phyloP scores from a whole-genome alignment of 1,140 invertebrate species.

The Sycophaga agraensis region DNA sequence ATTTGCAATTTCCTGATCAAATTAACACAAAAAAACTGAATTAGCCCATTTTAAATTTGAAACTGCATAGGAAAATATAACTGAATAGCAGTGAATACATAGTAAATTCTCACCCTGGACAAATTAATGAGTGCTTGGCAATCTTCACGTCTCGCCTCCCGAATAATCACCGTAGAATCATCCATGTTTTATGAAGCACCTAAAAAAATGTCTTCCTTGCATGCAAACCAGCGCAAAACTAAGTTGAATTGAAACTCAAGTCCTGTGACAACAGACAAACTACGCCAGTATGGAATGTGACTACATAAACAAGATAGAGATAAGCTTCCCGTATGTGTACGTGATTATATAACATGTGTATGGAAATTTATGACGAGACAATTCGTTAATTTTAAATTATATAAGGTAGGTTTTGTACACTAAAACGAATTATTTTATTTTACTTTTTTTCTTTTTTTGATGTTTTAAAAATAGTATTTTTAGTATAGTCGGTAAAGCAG shows the following conservation, averaged over 20 bases:
- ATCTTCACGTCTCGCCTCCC: slow-evolving; percentile 20
- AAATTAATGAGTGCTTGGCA: slow-evolving; percentile 22
- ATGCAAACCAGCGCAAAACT: background rate
- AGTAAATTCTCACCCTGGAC: slow-evolving; percentile 14
- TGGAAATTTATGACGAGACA: slow-evolving; percentile 11
- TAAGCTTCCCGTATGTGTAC: slow-evolving; percentile 1
- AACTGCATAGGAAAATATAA: background rate
- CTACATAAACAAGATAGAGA: slow-evolving; percentile 18
- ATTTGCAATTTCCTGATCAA: slow-evolving; percentile 23
- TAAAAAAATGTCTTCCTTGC: background rate
- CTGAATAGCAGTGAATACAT: background rate
- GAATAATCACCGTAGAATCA: slow-evolving; percentile 5
- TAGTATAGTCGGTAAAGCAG: too few species aligned
- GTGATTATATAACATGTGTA: slow-evolving; percentile 18
- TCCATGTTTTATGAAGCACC: background rate
- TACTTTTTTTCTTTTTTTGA: background rate
- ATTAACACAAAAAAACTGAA: background rate
- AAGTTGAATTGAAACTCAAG: background rate
- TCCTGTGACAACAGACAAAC: background rate
- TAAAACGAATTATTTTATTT: background rate
- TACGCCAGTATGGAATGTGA: slow-evolving; percentile 18
- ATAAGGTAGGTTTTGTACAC: slow-evolving; percentile 1
- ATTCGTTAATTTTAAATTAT: slow-evolving; percentile 16
- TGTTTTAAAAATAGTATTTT: background rate
- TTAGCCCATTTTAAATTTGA: background rate